Percentiles rank a stretch among this genome's conserved stretches.
These are phyloP conservation scores for Centropristis striata DNA, from an alignment of 2,113 vertebrate genomes.

Conservation along the genomic window DNA sequence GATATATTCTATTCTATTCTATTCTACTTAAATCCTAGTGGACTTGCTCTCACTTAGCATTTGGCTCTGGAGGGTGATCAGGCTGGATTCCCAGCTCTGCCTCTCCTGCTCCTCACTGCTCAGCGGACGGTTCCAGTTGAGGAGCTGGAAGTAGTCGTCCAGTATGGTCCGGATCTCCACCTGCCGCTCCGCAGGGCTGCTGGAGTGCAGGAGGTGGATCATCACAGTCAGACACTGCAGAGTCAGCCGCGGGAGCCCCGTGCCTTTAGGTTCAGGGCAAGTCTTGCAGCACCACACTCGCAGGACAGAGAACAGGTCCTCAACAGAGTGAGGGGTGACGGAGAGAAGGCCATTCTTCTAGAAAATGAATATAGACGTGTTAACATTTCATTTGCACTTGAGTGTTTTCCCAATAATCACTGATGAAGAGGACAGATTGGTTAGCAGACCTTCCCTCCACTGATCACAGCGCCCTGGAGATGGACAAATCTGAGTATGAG, in stretches of 20 bases:
- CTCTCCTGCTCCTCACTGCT: slow-evolving; percentile 50
- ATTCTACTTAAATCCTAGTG: not conserved
- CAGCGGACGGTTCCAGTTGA: slow-evolving; percentile 90
- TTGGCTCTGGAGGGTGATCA: slow-evolving; percentile 88
- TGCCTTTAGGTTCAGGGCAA: slow-evolving; percentile 52
- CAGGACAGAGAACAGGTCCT: slow-evolving; percentile 90
- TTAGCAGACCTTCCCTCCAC: slow-evolving; percentile 90
- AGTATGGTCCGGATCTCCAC: slow-evolving; percentile 90
- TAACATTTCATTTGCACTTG: not conserved
- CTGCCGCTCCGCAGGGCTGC: slow-evolving; percentile 87
- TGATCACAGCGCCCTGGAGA: slow-evolving; percentile 91
- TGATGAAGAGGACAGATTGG: slow-evolving; percentile 21
- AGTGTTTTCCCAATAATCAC: slow-evolving; percentile 21
- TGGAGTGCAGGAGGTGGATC: slow-evolving; percentile 91
- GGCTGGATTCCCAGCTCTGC: slow-evolving; percentile 85
- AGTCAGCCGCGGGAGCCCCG: slow-evolving; percentile 75
- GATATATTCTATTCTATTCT: too few species aligned
- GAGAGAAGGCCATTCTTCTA: slow-evolving; percentile 92
- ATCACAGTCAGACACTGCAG: slow-evolving; percentile 88
- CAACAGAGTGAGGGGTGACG: slow-evolving; percentile 85
- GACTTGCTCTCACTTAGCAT: slow-evolving; percentile 91
- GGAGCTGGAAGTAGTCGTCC: slow-evolving; percentile 92
- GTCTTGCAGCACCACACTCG: slow-evolving; percentile 78
- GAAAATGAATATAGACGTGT: not conserved
- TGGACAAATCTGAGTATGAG: slow-evolving; percentile 90